These are phyloP conservation scores for Allobates femoralis DNA, from an alignment of 2,797 vertebrate species.

Conservation along the genomic window DNA sequence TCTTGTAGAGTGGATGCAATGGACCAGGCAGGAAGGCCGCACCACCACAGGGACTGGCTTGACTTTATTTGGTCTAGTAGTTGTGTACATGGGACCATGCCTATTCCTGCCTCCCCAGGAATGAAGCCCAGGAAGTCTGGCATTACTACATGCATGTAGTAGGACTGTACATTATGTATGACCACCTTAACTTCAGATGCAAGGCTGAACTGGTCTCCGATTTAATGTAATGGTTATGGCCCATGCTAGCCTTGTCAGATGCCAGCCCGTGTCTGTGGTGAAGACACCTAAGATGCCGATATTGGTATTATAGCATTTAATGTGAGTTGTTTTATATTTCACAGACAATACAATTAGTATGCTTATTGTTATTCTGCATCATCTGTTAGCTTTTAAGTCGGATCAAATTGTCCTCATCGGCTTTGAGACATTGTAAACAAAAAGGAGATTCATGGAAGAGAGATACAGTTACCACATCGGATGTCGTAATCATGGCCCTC, in stretches of 20 bases:
- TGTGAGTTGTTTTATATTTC: not conserved
- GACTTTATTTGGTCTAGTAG: too few species aligned
- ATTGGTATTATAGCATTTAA: not conserved
- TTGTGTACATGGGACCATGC: too few species aligned
- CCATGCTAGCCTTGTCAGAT: not conserved
- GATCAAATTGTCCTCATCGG: conserved; percentile 29
- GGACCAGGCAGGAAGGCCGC: not conserved
- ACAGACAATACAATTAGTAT: not conserved
- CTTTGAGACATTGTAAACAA: conserved; percentile 10
- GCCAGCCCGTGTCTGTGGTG: not conserved
- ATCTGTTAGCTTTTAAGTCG: conserved; percentile 7
- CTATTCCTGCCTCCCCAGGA: too few species aligned
- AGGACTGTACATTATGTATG: too few species aligned
- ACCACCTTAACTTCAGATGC: too few species aligned
- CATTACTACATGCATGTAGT: too few species aligned
- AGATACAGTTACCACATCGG: conserved; percentile 48
- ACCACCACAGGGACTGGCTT: not conserved
- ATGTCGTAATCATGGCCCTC: conserved; percentile 57
- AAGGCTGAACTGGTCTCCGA: not conserved
- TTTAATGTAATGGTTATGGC: not conserved
- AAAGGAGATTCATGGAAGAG: conserved; percentile 35
- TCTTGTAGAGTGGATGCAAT: not conserved
- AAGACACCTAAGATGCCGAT: not conserved
- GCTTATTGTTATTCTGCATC: not conserved
- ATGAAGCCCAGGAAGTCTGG: too few species aligned